These are phyloP conservation scores for Micrasema longulum DNA, from an alignment of 1,140 invertebrate species.

Conservation along the genomic window DNA sequence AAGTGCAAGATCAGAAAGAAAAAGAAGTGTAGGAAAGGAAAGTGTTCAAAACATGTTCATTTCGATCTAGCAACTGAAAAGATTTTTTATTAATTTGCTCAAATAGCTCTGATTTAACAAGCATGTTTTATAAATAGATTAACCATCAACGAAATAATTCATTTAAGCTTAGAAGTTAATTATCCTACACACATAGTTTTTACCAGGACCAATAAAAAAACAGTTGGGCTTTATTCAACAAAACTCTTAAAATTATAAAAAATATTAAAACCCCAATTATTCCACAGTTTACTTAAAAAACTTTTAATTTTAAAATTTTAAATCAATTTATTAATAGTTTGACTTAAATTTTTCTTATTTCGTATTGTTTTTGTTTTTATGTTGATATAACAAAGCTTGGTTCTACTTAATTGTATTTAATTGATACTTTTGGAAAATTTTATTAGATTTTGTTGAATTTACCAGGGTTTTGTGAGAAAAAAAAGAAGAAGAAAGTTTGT, in stretches of 20 bases:
- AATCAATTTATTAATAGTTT: background rate
- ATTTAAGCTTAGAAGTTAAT: background rate
- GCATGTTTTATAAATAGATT: background rate
- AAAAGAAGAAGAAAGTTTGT: background rate
- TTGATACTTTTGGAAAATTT: background rate
- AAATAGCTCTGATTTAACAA: conserved; percentile 15
- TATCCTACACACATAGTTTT: background rate
- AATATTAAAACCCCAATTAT: background rate
- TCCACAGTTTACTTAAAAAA: no score
- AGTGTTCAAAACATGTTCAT: conserved; percentile 52
- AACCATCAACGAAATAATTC: background rate
- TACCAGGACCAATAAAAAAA: background rate
- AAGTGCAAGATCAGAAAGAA: conserved; percentile 41
- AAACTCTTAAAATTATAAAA: background rate
- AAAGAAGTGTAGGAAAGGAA: conserved; percentile 32
- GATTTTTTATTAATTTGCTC: conserved; percentile 49
- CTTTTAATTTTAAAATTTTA: background rate
- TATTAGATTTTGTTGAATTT: background rate
- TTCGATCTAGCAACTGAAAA: conserved; percentile 52
- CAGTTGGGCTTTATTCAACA: background rate
- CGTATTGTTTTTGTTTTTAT: background rate
- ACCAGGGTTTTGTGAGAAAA: conserved; percentile 1
- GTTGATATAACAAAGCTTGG: background rate
- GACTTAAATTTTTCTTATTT: background rate
- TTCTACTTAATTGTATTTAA: background rate